Evolutionary conservation across 2,113 vertebrate genomes (phyloP).

Genomic region (Pygoscelis antarcticus): DNA sequence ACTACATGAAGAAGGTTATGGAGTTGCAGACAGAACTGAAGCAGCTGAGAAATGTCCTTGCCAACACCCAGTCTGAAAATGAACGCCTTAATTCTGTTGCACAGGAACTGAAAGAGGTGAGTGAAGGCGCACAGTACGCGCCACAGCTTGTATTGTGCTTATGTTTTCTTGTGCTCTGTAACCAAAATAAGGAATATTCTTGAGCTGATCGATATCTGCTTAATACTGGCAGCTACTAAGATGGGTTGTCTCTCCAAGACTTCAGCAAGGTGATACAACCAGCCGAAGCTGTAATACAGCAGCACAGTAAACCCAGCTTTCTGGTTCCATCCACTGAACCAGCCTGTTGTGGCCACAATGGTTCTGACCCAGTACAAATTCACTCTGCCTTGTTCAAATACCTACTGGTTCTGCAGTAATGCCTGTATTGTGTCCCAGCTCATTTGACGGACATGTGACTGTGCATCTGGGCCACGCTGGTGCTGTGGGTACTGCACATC

Average conservation of each 20-base stretch:
- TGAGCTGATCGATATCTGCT: neutral
- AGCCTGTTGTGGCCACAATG: neutral
- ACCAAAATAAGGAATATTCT: neutral
- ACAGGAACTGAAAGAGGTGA: constrained; percentile 92
- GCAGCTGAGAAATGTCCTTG: constrained; percentile 85
- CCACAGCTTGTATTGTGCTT: neutral
- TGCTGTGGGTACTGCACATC: neutral
- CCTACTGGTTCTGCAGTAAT: neutral
- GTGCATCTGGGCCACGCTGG: rapidly evolving
- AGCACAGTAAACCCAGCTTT: neutral
- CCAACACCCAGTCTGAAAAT: constrained; percentile 88
- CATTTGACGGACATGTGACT: neutral
- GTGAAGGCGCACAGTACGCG: neutral
- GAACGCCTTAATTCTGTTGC: constrained; percentile 87
- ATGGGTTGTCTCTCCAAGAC: neutral
- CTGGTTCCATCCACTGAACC: neutral
- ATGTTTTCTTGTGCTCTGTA: neutral
- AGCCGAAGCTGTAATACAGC: neutral
- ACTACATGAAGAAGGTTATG: constrained; percentile 92
- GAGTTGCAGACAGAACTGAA: constrained; percentile 93
- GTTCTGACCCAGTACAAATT: neutral
- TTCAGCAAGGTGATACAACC: neutral
- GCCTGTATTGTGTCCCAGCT: neutral
- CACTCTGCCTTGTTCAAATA: neutral
- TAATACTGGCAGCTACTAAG: neutral